Conservation (phyloP, 2,888 invertebrate genomes). For the Sesamia inferens region DNA sequence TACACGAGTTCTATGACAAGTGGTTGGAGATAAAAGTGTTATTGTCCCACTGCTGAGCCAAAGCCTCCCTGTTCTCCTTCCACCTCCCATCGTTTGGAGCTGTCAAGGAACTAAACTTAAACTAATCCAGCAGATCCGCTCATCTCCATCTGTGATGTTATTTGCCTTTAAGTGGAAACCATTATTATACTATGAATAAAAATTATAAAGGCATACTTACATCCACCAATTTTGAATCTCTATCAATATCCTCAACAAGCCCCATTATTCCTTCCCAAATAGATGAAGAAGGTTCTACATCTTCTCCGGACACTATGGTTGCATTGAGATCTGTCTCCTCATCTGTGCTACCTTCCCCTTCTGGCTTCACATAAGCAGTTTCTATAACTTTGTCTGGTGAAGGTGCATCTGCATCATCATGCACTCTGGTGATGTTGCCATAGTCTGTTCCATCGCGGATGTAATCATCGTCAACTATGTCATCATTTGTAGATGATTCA, state of each 20-base stretch:
- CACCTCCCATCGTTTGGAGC: no score
- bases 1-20: no score
- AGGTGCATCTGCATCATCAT: slow-evolving; percentile 73
- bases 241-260: slow-evolving; percentile 82
- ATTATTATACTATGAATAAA: no score
- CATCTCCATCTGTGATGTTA: no score
- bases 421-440: slow-evolving; percentile 82
- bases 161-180: no score
- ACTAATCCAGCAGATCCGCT: no score
- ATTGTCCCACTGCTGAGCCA: no score
- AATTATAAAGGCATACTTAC: slow-evolving; percentile 71
- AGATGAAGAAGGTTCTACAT: slow-evolving; percentile 78
- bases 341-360: slow-evolving; percentile 73
- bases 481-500: slow-evolving; percentile 92
- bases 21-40: no score
- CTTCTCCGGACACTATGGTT: slow-evolving; percentile 80
- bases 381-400: slow-evolving; percentile 74
- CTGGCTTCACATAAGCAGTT: slow-evolving; percentile 77
- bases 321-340: slow-evolving; percentile 82
- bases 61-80: no score
- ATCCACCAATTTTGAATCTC: slow-evolving; percentile 77
- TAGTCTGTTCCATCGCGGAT: slow-evolving; percentile 86
- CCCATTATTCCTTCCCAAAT: slow-evolving; percentile 86
- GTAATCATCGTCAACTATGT: slow-evolving; percentile 89
- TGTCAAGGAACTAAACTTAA: no score